phyloP scores from a whole-genome alignment of 1,140 invertebrate genomes.

The Diorhabda elongata region DNA sequence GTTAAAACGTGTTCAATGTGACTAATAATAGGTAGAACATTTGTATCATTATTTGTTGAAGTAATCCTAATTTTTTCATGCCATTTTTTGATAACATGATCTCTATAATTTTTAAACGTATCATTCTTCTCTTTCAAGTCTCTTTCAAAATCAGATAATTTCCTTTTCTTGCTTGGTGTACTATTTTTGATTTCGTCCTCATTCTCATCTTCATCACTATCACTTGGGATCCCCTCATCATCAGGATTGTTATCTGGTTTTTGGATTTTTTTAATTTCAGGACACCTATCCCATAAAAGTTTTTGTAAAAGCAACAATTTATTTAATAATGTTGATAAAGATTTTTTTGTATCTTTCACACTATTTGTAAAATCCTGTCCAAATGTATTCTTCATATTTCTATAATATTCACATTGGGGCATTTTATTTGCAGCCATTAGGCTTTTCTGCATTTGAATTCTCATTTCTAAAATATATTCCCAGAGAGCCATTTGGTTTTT shows the following conservation, averaged over 20 bases:
- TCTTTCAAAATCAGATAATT: slow-evolving; percentile 60
- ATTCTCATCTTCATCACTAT: slow-evolving; percentile 47
- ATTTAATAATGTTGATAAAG: slow-evolving; percentile 57
- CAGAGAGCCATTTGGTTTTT: slow-evolving; percentile 73
- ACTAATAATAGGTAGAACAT: slow-evolving; percentile 72
- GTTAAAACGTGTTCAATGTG: slow-evolving; percentile 83
- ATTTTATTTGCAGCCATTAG: slow-evolving; percentile 70
- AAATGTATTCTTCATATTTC: slow-evolving; percentile 48
- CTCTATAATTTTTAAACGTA: slow-evolving; percentile 67
- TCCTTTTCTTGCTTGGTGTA: slow-evolving; percentile 53
- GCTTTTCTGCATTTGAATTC: slow-evolving; percentile 82
- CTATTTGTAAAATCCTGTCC: slow-evolving; percentile 53
- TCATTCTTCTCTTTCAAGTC: slow-evolving; percentile 60
- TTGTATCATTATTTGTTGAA: slow-evolving; percentile 55
- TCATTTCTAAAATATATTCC: slow-evolving; percentile 76
- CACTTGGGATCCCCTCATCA: slow-evolving; percentile 52
- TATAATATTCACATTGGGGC: slow-evolving; percentile 59
- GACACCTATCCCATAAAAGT: slow-evolving; percentile 58
- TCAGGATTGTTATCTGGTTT: slow-evolving; percentile 43
- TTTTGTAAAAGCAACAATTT: slow-evolving; percentile 63
- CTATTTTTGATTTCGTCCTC: slow-evolving; percentile 25
- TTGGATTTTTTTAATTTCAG: slow-evolving; percentile 57
- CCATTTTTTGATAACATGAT: slow-evolving; percentile 83
- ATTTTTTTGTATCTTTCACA: slow-evolving; percentile 51
- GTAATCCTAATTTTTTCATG: slow-evolving; percentile 80